Evolutionary conservation across 2,797 vertebrate genomes (phyloP), one percentile per base, ranked within the genome.

Genomic region (Pseudochromis fuscus): DNA sequence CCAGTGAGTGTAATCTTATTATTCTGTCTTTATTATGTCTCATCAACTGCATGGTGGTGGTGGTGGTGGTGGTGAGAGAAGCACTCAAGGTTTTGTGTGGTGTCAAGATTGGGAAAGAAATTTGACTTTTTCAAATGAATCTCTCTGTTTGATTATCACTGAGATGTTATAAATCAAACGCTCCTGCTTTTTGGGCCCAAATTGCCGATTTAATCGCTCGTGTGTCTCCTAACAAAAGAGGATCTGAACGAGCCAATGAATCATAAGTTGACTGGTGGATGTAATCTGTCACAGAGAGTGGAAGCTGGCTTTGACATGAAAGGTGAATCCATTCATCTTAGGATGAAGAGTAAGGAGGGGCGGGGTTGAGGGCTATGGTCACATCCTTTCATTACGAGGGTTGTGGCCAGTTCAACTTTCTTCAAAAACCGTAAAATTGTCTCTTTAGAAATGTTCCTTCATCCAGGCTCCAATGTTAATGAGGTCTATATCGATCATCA

Each of bases 261-360:
- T 89, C 82, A 89, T 69, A 76, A 61, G 8, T 33, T 70, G 67
- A 67, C 42, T 80, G 44, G 30, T 16, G 48, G 65, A 50, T 72
- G 62, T 76, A 64, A 81, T 89, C 78, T 63, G 55, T 88, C 83
- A 79, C 45, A 18, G 56, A 59, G 38, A 67, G 52, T 57, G 53
- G 68, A 81, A 72, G 33, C 46, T 61, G 57, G 55, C 30, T 28
- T n/a, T 30, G 83, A 70, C 75, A 31, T 62, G 70, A 84, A 86
- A 89, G 85, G 81, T 89, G 71, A 88, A 69, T 84, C 45, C 37
- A 81, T 84, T 81, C 13, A 75, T 81, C 67, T 82, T 19, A 53
- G 45, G 27, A 28, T 46, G 38, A 75, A 28, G 50, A 21, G 61
- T 42, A 5, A 1, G 16, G n/a, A n/a, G 16, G 7, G 38, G 5